Base-by-base conservation (phyloP, 2,888 invertebrate species). In the Tinea trinotella region DNA sequence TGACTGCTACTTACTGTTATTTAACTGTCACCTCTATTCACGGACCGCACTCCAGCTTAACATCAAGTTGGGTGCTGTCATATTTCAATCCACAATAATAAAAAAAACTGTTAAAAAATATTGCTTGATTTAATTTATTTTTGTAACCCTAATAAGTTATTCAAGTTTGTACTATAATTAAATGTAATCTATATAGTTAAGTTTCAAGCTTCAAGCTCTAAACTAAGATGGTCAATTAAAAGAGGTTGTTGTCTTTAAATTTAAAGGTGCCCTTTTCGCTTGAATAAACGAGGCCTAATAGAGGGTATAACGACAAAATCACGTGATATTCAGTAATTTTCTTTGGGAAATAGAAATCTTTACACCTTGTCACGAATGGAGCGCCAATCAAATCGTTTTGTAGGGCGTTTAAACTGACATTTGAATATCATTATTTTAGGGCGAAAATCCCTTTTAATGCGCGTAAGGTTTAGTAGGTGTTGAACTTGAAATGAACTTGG, bases 241-340 rank as follows among this genome's bases (percentile, higher is more conserved):
- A 12, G 7, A 13, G 40, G 2, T 12, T 13, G n/a, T 4, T 40
- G 40, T 40, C 19, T 9, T 19, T 5, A 46, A 46, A 46, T n/a
- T 17, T n/a, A 17, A 50, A 24, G 24, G 50, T 50, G 50, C 12
- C 24, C 5, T 50, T 50, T n/a, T 4, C 13, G 13, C 6, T 22
- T 46, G 1, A 40, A 40, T 7, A 40, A 2, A 40, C 17, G 7
- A 46, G 10, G 19, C 17, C 17, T 15, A 46, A 40, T 40, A 46
- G 19, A 19, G 10, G 22, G 24, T 50, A 24, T 57, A 61, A 61
- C 60, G 56, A 60, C 56, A 58, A 57, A 57, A 53, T 62, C 17
- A 57, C 61, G 61, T 61, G 61, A 60, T 60, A 55, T 48, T 34
- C 30, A 53, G 62, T 59, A 56, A 52, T 57, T 57, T 18, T 22